phyloP scores from a whole-genome alignment of 1,140 invertebrate species.

The Sweltsa coloradensis region DNA sequence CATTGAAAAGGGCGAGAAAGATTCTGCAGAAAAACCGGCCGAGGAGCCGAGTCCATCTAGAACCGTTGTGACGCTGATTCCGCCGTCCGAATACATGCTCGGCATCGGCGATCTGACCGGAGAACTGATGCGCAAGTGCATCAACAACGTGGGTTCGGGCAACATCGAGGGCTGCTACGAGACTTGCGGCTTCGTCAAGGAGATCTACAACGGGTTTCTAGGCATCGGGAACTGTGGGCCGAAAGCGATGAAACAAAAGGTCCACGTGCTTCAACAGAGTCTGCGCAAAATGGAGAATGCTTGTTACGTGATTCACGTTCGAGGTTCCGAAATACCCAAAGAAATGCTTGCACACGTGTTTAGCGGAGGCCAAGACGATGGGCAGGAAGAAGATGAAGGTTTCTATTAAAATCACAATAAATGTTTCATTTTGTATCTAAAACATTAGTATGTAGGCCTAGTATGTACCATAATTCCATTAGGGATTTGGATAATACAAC shows the following conservation, averaged over 20 bases:
- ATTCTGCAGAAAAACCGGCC: constrained; percentile 11
- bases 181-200: constrained; percentile 25
- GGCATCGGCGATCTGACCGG: constrained; percentile 80
- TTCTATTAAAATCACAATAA: constrained; percentile 25
- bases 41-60: background rate
- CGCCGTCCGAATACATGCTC: constrained; percentile 61
- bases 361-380: constrained; percentile 25
- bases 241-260: constrained; percentile 57
- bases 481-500: too few relatives aligned
- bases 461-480: too few relatives aligned
- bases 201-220: constrained; percentile 15
- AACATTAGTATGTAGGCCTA: too few relatives aligned
- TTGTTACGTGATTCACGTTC: constrained; percentile 69
- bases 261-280: constrained; percentile 54
- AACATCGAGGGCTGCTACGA: constrained; percentile 59
- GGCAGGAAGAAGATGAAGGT: constrained; percentile 33
- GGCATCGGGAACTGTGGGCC: constrained; percentile 35
- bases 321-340: constrained; percentile 64
- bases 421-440: too few relatives aligned
- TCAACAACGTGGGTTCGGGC: constrained; percentile 66
- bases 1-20: constrained; percentile 17
- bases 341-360: constrained; percentile 48
- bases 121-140: constrained; percentile 79
- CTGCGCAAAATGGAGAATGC: constrained; percentile 73
- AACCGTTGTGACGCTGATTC: constrained; percentile 33